These are phyloP conservation scores for Axinella damicornis DNA, from an alignment of 37 sponge, comb jelly and placozoan species.

Conservation along the genomic window DNA sequence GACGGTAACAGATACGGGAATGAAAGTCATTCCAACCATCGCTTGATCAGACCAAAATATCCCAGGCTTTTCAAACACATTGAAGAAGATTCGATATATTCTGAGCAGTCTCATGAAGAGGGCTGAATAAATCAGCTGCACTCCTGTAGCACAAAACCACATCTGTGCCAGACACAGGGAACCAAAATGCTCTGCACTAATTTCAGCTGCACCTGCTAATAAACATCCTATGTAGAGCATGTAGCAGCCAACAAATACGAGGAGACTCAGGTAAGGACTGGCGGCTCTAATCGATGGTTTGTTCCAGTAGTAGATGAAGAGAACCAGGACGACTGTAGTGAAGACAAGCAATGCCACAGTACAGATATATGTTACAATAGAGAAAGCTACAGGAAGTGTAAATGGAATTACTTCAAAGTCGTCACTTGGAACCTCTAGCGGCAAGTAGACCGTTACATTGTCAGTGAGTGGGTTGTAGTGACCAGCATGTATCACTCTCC, in stretches of 20 bases:
- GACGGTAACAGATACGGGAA: background rate
- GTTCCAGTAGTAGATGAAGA: conserved; percentile 21
- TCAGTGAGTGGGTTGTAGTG: background rate
- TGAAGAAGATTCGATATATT: conserved; percentile 29
- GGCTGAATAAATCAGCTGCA: conserved; percentile 30
- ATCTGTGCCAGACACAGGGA: conserved; percentile 4
- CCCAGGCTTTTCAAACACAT: conserved; percentile 11
- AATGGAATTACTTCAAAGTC: too few relatives aligned
- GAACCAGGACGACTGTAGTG: background rate
- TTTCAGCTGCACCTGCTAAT: background rate
- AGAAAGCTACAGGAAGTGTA: background rate
- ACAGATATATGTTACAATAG: background rate
- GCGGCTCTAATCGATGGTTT: conserved; percentile 33
- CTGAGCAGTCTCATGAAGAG: conserved; percentile 32
- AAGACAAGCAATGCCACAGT: background rate
- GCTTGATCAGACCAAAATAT: conserved; percentile 27
- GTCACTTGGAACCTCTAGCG: background rate
- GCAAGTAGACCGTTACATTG: too few relatives aligned
- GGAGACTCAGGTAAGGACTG: conserved; percentile 38
- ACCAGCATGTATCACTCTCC: background rate
- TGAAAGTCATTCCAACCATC: background rate
- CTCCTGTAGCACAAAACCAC: conserved; percentile 33
- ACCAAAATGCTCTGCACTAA: background rate
- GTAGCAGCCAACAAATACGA: conserved; percentile 45
- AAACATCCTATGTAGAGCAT: conserved; percentile 13